Conservation (phyloP, 2,888 invertebrate genomes). For the Tanytarsus gracilentus region DNA sequence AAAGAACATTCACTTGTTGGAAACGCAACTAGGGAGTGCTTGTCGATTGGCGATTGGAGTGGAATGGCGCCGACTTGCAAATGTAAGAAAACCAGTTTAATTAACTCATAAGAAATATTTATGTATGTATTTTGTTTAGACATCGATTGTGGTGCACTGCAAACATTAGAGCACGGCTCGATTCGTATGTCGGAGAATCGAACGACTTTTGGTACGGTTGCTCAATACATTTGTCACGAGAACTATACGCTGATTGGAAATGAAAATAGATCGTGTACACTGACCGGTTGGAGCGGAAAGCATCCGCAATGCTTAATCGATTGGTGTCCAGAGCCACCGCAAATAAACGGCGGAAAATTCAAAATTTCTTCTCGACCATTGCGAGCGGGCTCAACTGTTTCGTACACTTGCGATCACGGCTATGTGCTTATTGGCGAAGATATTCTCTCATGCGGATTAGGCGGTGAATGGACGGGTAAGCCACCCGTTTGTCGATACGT, state of each 20-base stretch:
- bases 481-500: constrained; percentile 78
- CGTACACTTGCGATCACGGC: constrained; percentile 72
- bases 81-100: constrained; percentile 53
- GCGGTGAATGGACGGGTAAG: constrained; percentile 74
- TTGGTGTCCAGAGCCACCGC: constrained; percentile 79
- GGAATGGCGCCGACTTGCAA: constrained; percentile 73
- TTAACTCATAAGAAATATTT: background rate
- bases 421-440: constrained; percentile 74
- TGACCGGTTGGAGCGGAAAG: constrained; percentile 70
- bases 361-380: constrained; percentile 58
- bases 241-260: constrained; percentile 78
- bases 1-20: constrained; percentile 74
- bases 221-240: constrained; percentile 67
- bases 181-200: constrained; percentile 57
- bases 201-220: constrained; percentile 70
- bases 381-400: constrained; percentile 72
- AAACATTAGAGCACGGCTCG: constrained; percentile 62
- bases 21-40: constrained; percentile 57
- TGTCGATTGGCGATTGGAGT: constrained; percentile 72
- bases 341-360: constrained; percentile 66
- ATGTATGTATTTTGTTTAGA: constrained; percentile 47
- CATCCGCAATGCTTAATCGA: constrained; percentile 74
- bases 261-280: constrained; percentile 60
- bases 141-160: constrained; percentile 67
- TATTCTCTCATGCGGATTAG: constrained; percentile 73